Evolutionary conservation across 2,888 invertebrate species (phyloP).

Genomic region (Caenorhabditis sulstoni): DNA sequence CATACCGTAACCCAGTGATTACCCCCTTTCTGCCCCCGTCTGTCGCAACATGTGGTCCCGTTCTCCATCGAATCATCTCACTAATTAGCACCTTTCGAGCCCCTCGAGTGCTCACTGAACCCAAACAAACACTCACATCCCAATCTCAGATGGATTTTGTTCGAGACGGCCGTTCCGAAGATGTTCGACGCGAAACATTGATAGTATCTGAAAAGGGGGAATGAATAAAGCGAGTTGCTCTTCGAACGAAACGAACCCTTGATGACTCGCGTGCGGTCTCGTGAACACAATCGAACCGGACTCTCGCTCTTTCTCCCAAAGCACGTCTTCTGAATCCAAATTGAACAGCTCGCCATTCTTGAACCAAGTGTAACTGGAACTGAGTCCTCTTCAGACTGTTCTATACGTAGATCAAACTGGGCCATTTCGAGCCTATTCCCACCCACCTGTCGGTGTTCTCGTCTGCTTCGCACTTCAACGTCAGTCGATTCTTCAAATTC

Average conservation of each 20-base stretch:
- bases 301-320: constrained; percentile 73
- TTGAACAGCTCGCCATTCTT: constrained; percentile 71
- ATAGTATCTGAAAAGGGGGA: constrained; percentile 76
- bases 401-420: too few species aligned
- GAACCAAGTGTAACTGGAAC: constrained; percentile 75
- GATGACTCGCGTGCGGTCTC: constrained; percentile 42
- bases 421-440: too few species aligned
- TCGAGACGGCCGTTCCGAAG: constrained; percentile 87
- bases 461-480: constrained; percentile 72
- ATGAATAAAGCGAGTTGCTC: too few species aligned
- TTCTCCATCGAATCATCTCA: constrained; percentile 20
- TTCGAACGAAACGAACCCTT: constrained; percentile 35
- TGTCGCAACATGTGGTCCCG: constrained; percentile 34
- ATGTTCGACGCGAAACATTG: constrained; percentile 82
- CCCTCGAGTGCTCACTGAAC: constrained; percentile 45
- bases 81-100: constrained; percentile 51
- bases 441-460: constrained; percentile 74
- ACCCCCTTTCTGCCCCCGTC: neutral
- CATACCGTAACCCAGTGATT: constrained; percentile 5
- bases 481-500: constrained; percentile 63
- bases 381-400: too few species aligned
- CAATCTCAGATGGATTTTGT: constrained; percentile 94
- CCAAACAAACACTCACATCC: constrained; percentile 83
- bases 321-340: constrained; percentile 67
- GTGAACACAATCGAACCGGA: constrained; percentile 78